Evolutionary conservation across 2,888 invertebrate genomes (phyloP).

Genomic region (Ceraclea dissimilis): DNA sequence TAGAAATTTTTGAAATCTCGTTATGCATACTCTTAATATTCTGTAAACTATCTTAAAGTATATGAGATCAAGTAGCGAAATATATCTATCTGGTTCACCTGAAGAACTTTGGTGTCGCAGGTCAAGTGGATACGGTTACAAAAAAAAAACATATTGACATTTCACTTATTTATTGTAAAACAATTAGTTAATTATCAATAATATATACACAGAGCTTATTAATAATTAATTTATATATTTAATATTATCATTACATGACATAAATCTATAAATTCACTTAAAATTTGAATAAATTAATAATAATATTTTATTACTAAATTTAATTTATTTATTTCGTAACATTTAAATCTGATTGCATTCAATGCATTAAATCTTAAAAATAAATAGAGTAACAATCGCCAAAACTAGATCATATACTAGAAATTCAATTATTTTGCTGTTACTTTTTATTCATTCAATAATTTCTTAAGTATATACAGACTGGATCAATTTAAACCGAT

Average conservation of each 20-base stretch:
- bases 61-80: no score
- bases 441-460: no score
- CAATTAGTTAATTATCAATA: slow-evolving; percentile 1
- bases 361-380: neutral
- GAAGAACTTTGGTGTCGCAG: no score
- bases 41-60: no score
- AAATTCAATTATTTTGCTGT: no score
- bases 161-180: slow-evolving; percentile 8
- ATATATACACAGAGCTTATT: neutral
- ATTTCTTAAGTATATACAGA: no score
- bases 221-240: slow-evolving; percentile 6
- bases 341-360: neutral
- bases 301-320: slow-evolving; percentile 2
- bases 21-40: no score
- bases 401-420: neutral
- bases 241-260: neutral
- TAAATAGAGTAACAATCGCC: no score
- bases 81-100: no score
- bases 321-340: neutral
- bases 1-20: no score
- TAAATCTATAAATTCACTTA: neutral
- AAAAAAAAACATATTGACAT: neutral
- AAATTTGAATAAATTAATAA: slow-evolving; percentile 5
- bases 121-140: no score
- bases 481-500: no score